phyloP scores from a whole-genome alignment of 1,140 invertebrate genomes.

The Drosophila ironensis region DNA sequence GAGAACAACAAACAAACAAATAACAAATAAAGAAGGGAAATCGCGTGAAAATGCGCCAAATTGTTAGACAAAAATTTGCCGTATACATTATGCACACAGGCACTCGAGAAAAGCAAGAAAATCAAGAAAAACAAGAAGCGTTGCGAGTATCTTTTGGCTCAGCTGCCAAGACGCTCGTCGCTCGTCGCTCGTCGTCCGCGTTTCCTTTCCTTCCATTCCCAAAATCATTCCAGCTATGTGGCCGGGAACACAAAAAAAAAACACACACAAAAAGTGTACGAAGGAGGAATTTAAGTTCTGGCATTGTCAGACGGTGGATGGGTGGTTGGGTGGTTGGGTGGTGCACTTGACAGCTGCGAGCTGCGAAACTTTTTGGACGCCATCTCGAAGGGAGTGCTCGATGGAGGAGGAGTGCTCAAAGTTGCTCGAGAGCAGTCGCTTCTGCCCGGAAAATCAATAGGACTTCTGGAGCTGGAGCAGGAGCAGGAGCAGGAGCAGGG shows the following conservation, averaged over 20 bases:
- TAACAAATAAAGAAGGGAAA: slow-evolving; percentile 38
- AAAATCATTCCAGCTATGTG: slow-evolving; percentile 69
- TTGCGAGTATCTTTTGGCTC: neutral
- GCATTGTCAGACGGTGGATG: slow-evolving; percentile 27
- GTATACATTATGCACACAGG: slow-evolving; percentile 67
- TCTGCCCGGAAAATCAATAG: neutral
- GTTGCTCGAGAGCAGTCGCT: neutral
- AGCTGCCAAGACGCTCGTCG: slow-evolving; percentile 9
- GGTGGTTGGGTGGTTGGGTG: neutral
- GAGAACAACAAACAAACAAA: slow-evolving; percentile 49
- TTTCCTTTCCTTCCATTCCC: slow-evolving; percentile 21
- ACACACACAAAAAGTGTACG: slow-evolving; percentile 10
- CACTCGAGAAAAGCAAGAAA: slow-evolving; percentile 1
- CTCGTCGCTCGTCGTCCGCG: slow-evolving; percentile 4
- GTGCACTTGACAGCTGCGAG: slow-evolving; percentile 69
- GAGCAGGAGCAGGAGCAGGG: neutral
- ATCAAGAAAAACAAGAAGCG: neutral
- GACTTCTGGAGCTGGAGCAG: neutral
- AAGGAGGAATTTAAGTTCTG: slow-evolving; percentile 40
- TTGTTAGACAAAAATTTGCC: slow-evolving; percentile 65
- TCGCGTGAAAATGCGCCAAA: slow-evolving; percentile 77
- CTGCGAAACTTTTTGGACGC: slow-evolving; percentile 7
- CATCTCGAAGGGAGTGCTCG: slow-evolving; percentile 46
- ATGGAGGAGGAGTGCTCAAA: slow-evolving; percentile 59
- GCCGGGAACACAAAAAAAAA: neutral